Base-by-base conservation (phyloP, 1,140 invertebrate species). In the Listronotus bonariensis region DNA sequence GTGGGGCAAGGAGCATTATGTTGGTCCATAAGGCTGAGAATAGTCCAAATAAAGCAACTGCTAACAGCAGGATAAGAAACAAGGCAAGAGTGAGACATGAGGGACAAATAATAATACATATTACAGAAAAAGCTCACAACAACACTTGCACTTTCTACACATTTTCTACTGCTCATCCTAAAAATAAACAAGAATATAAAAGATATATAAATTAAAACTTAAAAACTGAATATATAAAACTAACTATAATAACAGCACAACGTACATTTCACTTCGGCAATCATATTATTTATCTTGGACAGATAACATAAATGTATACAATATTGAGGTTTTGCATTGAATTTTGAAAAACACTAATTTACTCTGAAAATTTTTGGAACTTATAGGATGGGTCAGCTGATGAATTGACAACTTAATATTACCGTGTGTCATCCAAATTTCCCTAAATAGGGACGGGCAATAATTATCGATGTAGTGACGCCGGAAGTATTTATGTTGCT, bases 1-100 rank as follows among this genome's bases (percentile, higher is more conserved):
- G 70, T 83, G 82, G 52, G 78, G 79, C n/a, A 82, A 79, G 9
- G 82, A 84, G 66, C 36, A 78, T 77, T 15, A 83, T 77, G 38
- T 83, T 80, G 55, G 82, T 78, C 67, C 81, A 76, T 59, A 83
- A 18, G 36, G 65, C 70, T 3, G 65, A 67, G 6, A 68, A 45
- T 17, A 65, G 18, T 40, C 67, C 68, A 8, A 72, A 48, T 20
- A 67, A 32, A 34, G 52, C 48, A 34, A 43, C 59, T 5, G 57
- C 11, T 10, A 68, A 8, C 3, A 68, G 36, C 14, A 68, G 45
- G 9, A 63, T 45, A 10, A 49, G 10, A 53, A 65, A 57, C 12
- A 67, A 36, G 7, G 56, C n/a, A 26, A 62, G 51, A 31, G 55
- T 63, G 7, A 67, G 36, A 42, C 42, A 67, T 49, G 18, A 41